Conservation (phyloP, 1,140 invertebrate species). For the Antheraea pernyi region DNA sequence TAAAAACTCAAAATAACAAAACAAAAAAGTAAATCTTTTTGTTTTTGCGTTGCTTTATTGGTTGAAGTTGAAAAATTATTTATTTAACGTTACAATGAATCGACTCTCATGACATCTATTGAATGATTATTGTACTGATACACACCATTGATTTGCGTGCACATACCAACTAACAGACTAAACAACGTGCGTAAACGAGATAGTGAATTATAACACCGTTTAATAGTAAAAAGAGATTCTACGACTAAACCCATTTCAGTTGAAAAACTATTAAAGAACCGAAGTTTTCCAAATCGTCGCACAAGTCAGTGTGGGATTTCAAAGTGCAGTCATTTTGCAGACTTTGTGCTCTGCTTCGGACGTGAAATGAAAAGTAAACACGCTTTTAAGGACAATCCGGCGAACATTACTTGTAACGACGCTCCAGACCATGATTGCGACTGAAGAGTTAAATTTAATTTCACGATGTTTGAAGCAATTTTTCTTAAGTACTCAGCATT, state of each 20-base stretch:
- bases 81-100: no score
- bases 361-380: conserved; percentile 2
- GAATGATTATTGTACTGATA: no score
- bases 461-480: neutral
- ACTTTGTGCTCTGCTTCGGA: neutral
- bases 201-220: neutral
- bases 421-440: neutral
- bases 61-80: no score
- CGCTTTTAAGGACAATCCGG: neutral
- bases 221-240: neutral
- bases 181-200: no score
- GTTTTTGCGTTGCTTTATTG: no score
- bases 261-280: neutral
- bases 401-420: neutral
- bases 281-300: neutral
- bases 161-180: no score
- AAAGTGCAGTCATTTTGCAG: neutral
- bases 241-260: neutral
- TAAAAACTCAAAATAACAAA: no score
- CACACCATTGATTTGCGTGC: no score
- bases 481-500: no score
- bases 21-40: no score
- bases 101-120: no score
- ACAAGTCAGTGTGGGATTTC: neutral
- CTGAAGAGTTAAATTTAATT: conserved; percentile 1